These are phyloP conservation scores for Lysiphlebus fabarum DNA, from an alignment of 1,140 invertebrate genomes.

Conservation along the genomic window DNA sequence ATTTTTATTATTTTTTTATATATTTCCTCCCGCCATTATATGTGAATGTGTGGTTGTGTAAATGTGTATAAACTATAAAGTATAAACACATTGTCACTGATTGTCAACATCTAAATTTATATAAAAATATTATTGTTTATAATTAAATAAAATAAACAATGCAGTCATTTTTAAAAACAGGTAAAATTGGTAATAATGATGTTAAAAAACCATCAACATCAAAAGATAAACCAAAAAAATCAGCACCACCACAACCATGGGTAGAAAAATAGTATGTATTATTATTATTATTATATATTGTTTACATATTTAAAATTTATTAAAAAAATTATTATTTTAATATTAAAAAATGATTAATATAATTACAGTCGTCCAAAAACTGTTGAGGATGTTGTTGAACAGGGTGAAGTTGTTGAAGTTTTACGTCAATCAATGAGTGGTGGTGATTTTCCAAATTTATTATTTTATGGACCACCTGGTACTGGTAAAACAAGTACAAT, in stretches of 20 bases:
- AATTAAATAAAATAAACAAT: conserved; percentile 52
- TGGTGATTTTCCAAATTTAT: conserved; percentile 88
- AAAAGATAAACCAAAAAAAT: conserved; percentile 49
- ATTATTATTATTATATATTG: too few relatives aligned
- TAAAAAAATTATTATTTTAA: neutral
- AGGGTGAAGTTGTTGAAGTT: conserved; percentile 92
- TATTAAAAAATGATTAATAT: conserved; percentile 17
- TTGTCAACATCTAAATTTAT: too few relatives aligned
- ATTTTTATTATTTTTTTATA: too few relatives aligned
- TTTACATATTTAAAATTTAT: conserved; percentile 8
- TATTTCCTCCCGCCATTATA: too few relatives aligned
- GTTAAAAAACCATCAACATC: conserved; percentile 56
- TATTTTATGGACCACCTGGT: conserved; percentile 99
- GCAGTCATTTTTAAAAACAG: conserved; percentile 82
- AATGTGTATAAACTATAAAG: too few relatives aligned
- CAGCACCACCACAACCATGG: conserved; percentile 71
- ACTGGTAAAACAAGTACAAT: conserved; percentile 99
- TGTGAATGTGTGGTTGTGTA: too few relatives aligned
- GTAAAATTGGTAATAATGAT: conserved; percentile 63
- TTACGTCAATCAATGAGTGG: conserved; percentile 79
- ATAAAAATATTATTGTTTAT: neutral
- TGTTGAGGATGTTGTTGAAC: conserved; percentile 94
- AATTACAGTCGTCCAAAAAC: conserved; percentile 82
- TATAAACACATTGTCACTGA: too few relatives aligned
- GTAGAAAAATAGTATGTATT: conserved; percentile 90